Percentiles rank a stretch among this genome's conserved stretches.
Evolutionary conservation across 53 echinoderm and acorn worm genomes (phyloP).

Genomic region (Actinopyga echinites): DNA sequence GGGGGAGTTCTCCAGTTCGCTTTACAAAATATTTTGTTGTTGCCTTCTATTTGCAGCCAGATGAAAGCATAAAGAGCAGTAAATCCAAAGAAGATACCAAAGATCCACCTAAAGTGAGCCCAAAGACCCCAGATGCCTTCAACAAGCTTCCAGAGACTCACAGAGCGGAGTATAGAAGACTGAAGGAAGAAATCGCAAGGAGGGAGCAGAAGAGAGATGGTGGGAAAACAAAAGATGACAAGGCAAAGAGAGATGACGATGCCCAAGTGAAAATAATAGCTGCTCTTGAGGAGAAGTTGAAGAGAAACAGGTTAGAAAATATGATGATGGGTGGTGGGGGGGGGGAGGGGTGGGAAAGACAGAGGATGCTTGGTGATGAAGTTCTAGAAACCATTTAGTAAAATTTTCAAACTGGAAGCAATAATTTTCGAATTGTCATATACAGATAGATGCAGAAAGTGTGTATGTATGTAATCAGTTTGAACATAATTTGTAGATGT

Average conservation of each 20-base stretch:
- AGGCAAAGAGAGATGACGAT: background rate
- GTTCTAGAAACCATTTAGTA: too few species aligned
- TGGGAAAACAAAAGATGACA: background rate
- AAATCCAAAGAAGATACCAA: slow-evolving; percentile 39
- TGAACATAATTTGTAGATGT: too few species aligned
- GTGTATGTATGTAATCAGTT: too few species aligned
- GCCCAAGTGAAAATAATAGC: slow-evolving; percentile 13
- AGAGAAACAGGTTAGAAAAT: slow-evolving; percentile 38
- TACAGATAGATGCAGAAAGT: too few species aligned
- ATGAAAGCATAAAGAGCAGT: background rate
- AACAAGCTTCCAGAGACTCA: slow-evolving; percentile 66
- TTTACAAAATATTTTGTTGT: too few species aligned
- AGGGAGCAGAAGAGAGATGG: slow-evolving; percentile 55
- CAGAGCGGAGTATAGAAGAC: slow-evolving; percentile 76
- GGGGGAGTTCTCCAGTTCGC: too few species aligned
- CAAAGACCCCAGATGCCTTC: slow-evolving; percentile 81
- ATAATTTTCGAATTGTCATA: too few species aligned
- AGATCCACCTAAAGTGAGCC: background rate
- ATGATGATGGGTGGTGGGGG: too few species aligned
- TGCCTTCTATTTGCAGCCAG: background rate
- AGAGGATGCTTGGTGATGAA: too few species aligned
- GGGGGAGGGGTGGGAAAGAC: too few species aligned
- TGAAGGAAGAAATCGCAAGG: slow-evolving; percentile 80
- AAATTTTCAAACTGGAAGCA: too few species aligned
- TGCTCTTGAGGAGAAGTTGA: slow-evolving; percentile 25